Evolutionary conservation across 2,797 vertebrate species (phyloP).

Genomic region (Enteromius radiatus): DNA sequence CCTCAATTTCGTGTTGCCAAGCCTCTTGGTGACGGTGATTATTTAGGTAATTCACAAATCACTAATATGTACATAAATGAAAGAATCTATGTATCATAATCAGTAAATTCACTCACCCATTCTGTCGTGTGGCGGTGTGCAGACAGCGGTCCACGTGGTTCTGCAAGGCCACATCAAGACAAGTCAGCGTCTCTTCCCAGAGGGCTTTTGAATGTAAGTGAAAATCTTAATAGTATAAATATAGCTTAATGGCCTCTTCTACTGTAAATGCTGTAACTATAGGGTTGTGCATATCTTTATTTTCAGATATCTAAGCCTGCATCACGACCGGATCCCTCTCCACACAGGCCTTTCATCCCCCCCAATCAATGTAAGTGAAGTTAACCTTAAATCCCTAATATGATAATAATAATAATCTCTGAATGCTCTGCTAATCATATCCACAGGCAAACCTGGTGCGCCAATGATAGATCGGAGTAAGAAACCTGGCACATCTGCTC

Average conservation of each 20-base stretch:
- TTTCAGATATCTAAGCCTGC: neutral
- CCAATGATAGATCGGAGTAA: constrained; percentile 83
- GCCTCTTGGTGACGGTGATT: constrained; percentile 76
- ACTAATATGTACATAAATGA: neutral
- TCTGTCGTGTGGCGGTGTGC: neutral
- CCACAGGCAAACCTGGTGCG: constrained; percentile 53
- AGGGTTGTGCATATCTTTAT: neutral
- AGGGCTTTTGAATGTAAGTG: constrained; percentile 24
- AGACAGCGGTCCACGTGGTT: constrained; percentile 38
- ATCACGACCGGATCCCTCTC: neutral
- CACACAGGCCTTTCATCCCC: constrained; percentile 21
- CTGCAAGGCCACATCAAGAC: neutral
- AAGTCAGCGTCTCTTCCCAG: neutral
- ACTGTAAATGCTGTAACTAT: neutral
- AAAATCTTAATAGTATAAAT: neutral
- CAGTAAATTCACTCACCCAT: neutral
- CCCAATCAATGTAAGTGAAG: constrained; percentile 32
- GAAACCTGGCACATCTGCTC: constrained; percentile 67
- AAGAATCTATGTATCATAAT: neutral
- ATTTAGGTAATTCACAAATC: constrained; percentile 79
- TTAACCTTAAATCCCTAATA: neutral
- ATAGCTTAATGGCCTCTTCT: too few relatives aligned
- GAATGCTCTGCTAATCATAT: neutral
- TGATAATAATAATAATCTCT: neutral
- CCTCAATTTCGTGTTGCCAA: constrained; percentile 76